phyloP scores from a whole-genome alignment of 2,888 invertebrate species.

The Cephus pygmeus region DNA sequence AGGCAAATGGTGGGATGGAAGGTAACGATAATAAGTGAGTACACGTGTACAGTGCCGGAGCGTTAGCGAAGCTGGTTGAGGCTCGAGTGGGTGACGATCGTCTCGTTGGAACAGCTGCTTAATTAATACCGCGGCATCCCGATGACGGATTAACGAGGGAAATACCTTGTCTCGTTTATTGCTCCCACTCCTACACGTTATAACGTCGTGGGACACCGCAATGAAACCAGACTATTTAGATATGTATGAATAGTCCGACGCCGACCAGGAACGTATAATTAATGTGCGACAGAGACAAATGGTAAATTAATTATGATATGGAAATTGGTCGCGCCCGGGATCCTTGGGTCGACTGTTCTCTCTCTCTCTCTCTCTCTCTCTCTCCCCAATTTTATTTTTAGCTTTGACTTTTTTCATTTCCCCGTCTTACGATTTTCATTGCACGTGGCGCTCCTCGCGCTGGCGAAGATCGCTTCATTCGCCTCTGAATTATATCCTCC shows the following conservation, averaged over 20 bases:
- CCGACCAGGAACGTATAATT: slow-evolving; percentile 42
- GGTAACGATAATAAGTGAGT: too few relatives aligned
- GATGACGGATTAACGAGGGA: too few relatives aligned
- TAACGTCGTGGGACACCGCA: background rate
- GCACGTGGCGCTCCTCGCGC: too few relatives aligned
- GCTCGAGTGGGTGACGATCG: too few relatives aligned
- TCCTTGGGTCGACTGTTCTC: slow-evolving; percentile 7
- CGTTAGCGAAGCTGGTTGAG: too few relatives aligned
- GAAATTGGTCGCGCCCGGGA: slow-evolving; percentile 39
- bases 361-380: slow-evolving; percentile 13
- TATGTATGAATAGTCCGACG: slow-evolving; percentile 39
- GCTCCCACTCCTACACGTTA: background rate
- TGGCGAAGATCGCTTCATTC: too few relatives aligned
- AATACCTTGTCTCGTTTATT: background rate
- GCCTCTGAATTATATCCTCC: too few relatives aligned
- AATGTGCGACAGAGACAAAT: slow-evolving; percentile 42
- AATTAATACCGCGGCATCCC: background rate
- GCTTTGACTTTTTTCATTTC: too few relatives aligned
- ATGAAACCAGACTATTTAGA: slow-evolving; percentile 35
- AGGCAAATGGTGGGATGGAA: too few relatives aligned
- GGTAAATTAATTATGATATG: slow-evolving; percentile 55
- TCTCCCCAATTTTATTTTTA: background rate
- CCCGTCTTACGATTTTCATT: too few relatives aligned
- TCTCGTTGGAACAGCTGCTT: background rate
- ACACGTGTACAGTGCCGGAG: too few relatives aligned